Conservation (phyloP, 2,888 invertebrate genomes). For the Philaethria dido region DNA sequence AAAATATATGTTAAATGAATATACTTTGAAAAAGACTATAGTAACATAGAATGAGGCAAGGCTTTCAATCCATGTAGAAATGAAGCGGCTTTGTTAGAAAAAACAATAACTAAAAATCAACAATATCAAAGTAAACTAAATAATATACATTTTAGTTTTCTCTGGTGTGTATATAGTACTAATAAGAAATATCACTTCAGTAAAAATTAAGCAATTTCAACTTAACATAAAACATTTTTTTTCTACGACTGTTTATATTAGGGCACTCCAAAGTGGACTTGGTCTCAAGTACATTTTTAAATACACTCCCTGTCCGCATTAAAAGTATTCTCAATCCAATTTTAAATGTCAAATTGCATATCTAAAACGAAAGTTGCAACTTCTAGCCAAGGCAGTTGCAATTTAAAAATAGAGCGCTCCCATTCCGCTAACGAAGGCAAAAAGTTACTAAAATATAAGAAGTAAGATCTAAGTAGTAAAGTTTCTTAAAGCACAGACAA, state of each 20-base stretch:
- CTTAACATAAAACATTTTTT: background rate
- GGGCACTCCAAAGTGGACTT: background rate
- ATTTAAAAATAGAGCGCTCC: slow-evolving; percentile 40
- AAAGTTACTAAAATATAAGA: slow-evolving; percentile 48
- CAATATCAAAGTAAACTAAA: background rate
- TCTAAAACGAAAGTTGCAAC: slow-evolving; percentile 32
- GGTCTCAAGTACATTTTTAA: background rate
- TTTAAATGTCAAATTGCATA: slow-evolving; percentile 33
- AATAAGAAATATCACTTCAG: background rate
- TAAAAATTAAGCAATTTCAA: too few species aligned
- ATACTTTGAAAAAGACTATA: background rate
- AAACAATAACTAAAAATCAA: background rate
- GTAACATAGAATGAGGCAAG: background rate
- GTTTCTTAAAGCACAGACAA: slow-evolving; percentile 45
- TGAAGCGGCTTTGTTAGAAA: too few species aligned
- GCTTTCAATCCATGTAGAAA: too few species aligned
- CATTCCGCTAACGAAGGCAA: slow-evolving; percentile 41
- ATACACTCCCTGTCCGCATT: slow-evolving; percentile 15
- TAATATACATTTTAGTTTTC: background rate
- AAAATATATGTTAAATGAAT: background rate
- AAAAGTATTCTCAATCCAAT: slow-evolving; percentile 23
- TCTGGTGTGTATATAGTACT: background rate
- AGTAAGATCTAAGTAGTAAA: slow-evolving; percentile 30
- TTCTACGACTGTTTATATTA: background rate
- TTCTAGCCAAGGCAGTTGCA: slow-evolving; percentile 28